These are phyloP conservation scores for Escarpia spicata DNA, from an alignment of 2,888 invertebrate genomes.

Conservation along the genomic window DNA sequence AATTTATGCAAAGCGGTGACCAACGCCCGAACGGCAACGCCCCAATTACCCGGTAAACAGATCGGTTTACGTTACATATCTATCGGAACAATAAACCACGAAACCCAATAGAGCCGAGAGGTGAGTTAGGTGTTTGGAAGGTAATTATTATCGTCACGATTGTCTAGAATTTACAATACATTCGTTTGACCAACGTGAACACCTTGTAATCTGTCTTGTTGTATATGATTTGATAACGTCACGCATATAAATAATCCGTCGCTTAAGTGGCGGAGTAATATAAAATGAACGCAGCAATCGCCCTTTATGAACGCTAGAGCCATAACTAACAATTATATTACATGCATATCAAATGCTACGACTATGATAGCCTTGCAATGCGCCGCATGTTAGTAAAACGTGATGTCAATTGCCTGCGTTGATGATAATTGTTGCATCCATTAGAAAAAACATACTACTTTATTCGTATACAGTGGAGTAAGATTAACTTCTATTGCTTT, in stretches of 20 bases:
- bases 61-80: neutral
- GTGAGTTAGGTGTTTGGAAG: neutral
- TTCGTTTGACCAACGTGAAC: neutral
- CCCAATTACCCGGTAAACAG: neutral
- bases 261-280: neutral
- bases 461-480: too few species aligned
- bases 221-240: neutral
- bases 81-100: neutral
- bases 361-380: too few species aligned
- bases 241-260: neutral
- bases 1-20: neutral
- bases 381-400: too few species aligned
- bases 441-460: too few species aligned
- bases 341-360: neutral
- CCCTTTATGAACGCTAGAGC: neutral
- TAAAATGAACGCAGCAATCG: neutral
- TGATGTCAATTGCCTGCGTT: too few species aligned
- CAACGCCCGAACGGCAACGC: neutral
- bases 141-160: neutral
- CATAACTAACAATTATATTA: neutral
- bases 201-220: neutral
- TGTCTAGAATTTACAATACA: neutral
- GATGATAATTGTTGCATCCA: too few species aligned
- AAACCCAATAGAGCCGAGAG: neutral
- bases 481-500: too few species aligned